Percentiles rank a stretch among this genome's conserved stretches.
Conservation (phyloP, 2,797 vertebrate species). For the Typhlichthys subterraneus region DNA sequence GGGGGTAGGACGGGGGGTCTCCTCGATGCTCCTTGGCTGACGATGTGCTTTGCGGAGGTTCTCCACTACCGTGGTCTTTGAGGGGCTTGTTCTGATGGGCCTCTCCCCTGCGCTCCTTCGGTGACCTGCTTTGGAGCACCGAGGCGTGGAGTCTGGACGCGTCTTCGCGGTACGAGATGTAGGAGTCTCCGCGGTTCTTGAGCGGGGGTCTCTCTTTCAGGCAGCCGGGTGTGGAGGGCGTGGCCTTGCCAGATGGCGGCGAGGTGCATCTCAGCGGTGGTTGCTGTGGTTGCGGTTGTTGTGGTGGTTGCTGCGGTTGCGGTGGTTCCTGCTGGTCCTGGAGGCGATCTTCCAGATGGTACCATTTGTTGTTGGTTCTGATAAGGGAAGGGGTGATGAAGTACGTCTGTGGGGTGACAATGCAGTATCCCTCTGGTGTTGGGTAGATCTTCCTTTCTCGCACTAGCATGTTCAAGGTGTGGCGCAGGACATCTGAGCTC, state of each 20-base stretch:
- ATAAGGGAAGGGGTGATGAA: slow-evolving; percentile 99
- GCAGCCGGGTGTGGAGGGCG: slow-evolving; percentile 92
- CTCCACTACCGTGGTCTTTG: slow-evolving; percentile 83
- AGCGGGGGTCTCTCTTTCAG: slow-evolving; percentile 91
- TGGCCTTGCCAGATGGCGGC: slow-evolving; percentile 90
- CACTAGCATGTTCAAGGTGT: slow-evolving; percentile 97
- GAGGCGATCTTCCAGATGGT: slow-evolving; percentile 97
- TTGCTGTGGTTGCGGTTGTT: slow-evolving; percentile 67
- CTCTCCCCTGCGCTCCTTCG: slow-evolving; percentile 80
- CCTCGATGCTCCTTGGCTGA: slow-evolving; percentile 81
- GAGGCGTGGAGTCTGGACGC: slow-evolving; percentile 87
- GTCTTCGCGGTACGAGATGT: slow-evolving; percentile 93
- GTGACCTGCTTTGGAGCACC: slow-evolving; percentile 89
- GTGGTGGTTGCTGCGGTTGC: slow-evolving; percentile 64
- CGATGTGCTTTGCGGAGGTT: slow-evolving; percentile 78
- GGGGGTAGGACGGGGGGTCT: slow-evolving; percentile 79
- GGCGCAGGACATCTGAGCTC: slow-evolving; percentile 95
- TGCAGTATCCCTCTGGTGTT: slow-evolving; percentile 98
- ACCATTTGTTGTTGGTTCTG: slow-evolving; percentile 99
- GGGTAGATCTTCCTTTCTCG: slow-evolving; percentile 99
- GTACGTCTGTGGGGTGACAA: slow-evolving; percentile 98
- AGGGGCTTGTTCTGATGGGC: slow-evolving; percentile 65
- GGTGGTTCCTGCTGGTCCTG: slow-evolving; percentile 85
- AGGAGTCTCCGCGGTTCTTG: slow-evolving; percentile 95
- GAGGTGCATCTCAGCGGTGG: slow-evolving; percentile 88